These are phyloP conservation scores for Euclidia mi DNA, from an alignment of 2,888 invertebrate species.

Conservation along the genomic window DNA sequence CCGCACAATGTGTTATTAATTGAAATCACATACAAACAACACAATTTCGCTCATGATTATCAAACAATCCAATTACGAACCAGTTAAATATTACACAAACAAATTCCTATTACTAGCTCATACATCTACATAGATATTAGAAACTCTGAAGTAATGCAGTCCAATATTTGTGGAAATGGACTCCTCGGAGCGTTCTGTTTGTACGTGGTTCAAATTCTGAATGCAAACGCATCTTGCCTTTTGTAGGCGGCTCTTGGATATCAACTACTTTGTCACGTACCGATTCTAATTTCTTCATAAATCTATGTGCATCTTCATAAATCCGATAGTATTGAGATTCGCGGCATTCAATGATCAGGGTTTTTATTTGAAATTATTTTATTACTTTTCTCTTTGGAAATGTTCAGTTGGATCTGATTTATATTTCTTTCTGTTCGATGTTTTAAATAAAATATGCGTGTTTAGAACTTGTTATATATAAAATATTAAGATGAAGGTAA, in stretches of 20 bases:
- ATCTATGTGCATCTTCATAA: slow-evolving; percentile 63
- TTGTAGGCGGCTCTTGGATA: slow-evolving; percentile 64
- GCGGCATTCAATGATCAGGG: slow-evolving; percentile 50
- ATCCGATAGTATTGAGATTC: slow-evolving; percentile 51
- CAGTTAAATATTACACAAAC: slow-evolving; percentile 29
- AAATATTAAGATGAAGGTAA: too few species aligned
- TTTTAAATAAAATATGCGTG: neutral
- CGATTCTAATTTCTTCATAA: slow-evolving; percentile 75
- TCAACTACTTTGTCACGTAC: slow-evolving; percentile 68
- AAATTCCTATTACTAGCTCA: slow-evolving; percentile 6
- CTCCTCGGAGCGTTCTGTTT: slow-evolving; percentile 68
- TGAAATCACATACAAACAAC: slow-evolving; percentile 9
- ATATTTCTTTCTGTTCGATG: neutral
- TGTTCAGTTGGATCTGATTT: neutral
- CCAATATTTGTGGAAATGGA: slow-evolving; percentile 80
- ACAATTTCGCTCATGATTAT: slow-evolving; percentile 7
- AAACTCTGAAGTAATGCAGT: slow-evolving; percentile 72
- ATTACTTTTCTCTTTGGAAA: too few species aligned
- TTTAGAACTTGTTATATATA: too few species aligned
- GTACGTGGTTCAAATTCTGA: slow-evolving; percentile 75
- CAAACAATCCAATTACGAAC: slow-evolving; percentile 29
- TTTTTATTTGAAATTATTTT: slow-evolving; percentile 38
- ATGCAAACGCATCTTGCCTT: slow-evolving; percentile 67
- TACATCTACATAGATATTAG: slow-evolving; percentile 51
- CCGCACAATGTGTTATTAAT: neutral